Evolutionary conservation across 2,797 vertebrate genomes (phyloP).

Genomic region (Catamblyrhynchus diadema): DNA sequence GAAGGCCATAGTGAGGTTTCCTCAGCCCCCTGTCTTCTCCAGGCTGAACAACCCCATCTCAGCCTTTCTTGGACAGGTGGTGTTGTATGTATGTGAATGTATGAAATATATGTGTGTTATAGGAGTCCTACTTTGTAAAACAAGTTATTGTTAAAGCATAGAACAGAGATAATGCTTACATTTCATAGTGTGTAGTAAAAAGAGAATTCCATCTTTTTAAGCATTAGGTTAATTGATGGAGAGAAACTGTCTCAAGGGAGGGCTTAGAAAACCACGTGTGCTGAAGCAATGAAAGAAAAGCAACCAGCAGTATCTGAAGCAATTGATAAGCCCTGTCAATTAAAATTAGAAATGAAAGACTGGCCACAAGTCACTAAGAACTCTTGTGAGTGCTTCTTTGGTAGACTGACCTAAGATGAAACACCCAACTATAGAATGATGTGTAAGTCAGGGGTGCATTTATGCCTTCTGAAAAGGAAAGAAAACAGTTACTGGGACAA

Average conservation of each 20-base stretch:
- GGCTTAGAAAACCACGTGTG: neutral
- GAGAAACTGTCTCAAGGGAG: neutral
- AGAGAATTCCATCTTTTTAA: neutral
- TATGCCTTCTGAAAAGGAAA: neutral
- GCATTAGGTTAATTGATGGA: neutral
- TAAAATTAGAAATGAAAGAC: neutral
- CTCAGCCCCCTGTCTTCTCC: neutral
- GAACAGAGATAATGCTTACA: neutral
- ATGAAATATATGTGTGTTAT: neutral
- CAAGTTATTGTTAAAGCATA: neutral
- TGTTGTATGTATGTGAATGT: neutral
- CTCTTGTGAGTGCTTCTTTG: neutral
- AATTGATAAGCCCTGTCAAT: neutral
- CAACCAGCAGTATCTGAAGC: neutral
- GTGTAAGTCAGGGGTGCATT: neutral
- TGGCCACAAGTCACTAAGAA: neutral
- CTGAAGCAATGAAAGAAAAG: neutral
- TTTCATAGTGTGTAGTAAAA: neutral
- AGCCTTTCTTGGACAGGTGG: neutral
- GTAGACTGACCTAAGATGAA: neutral
- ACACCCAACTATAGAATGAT: neutral
- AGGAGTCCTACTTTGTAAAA: neutral
- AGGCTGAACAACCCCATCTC: neutral
- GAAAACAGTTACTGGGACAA: neutral
- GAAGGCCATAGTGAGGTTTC: neutral